Evolutionary conservation across 1,140 invertebrate genomes (phyloP), one percentile per base, ranked within the genome.

Genomic region (Zeugodacus cucurbitae): DNA sequence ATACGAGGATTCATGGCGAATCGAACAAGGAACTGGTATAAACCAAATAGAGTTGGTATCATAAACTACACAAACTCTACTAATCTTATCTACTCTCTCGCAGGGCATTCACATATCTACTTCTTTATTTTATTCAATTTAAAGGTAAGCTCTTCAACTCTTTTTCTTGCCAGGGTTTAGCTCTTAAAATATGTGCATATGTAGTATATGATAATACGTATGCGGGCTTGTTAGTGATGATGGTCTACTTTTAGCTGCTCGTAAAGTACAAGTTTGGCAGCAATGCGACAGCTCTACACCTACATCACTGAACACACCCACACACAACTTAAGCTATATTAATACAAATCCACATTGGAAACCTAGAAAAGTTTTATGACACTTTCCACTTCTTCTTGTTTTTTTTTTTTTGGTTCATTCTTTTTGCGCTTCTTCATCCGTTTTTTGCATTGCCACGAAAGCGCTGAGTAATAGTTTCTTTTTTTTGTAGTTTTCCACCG

Each of bases 251-350:
- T 29, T 48, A 17, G 10, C 2, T n/a, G 41, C 74, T 48, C 74
- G 34, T 48, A 48, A 82, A 82, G n/a, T 2, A 26, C 41, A 26
- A 82, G 74, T 82, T 82, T 82, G 74, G 74, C 74, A 82, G 32
- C 44, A 48, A 82, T 82, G 74, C 74, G 74, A 82, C 74, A 82
- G 22, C 26, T 44, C 0, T 2, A 82, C 41, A 82, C 74, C 1
- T 22, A 14, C 74, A 82, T n/a, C 29, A 41, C 48, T 48, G 20
- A 17, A 3, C 10, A 82, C 10, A 59, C n/a, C 58, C 14, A 59
- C n/a, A 26, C n/a, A 7, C 48, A 54, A 20, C 74, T 14, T n/a
- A 44, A 82, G 1, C 37, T 82, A 70, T n/a, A 1, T 82, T 48
- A 48, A 54, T 48, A 48, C n/a, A 20, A 82, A 82, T 82, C 74